Conservation (phyloP, 92 coral and sea anemone species). For the Paragorgia papillata region DNA sequence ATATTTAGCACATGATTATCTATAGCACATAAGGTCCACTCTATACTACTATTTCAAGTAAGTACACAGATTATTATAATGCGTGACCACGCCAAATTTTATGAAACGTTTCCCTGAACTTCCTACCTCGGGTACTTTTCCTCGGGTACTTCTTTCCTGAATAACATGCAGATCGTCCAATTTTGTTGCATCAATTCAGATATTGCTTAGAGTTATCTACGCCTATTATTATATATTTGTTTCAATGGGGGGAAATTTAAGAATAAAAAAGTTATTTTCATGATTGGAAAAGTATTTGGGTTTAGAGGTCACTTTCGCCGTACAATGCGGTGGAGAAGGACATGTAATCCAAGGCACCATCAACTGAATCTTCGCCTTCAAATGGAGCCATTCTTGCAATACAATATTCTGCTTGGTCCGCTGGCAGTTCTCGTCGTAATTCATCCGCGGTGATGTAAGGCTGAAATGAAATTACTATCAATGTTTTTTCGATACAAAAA, state of each 20-base stretch:
- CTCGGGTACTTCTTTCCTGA: no score
- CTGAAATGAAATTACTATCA: conserved; percentile 63
- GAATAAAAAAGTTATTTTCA: conserved; percentile 32
- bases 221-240: not conserved
- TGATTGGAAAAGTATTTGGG: conserved; percentile 4
- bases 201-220: not conserved
- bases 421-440: conserved; percentile 84
- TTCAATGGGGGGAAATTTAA: not conserved
- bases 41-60: no score
- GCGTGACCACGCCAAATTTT: no score
- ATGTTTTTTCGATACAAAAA: no score
- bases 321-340: conserved; percentile 98
- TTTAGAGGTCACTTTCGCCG: conserved; percentile 95
- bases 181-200: not conserved
- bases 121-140: no score
- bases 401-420: conserved; percentile 99
- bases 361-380: conserved; percentile 82
- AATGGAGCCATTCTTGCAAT: conserved; percentile 99
- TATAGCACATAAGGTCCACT: no score
- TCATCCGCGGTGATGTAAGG: conserved; percentile 96
- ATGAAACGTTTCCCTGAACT: no score
- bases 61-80: no score
- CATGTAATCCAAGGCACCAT: conserved; percentile 97
- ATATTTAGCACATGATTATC: no score
- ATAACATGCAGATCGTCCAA: not conserved